phyloP scores from a whole-genome alignment of 2,888 invertebrate genomes.

The Sicus ferrugineus region DNA sequence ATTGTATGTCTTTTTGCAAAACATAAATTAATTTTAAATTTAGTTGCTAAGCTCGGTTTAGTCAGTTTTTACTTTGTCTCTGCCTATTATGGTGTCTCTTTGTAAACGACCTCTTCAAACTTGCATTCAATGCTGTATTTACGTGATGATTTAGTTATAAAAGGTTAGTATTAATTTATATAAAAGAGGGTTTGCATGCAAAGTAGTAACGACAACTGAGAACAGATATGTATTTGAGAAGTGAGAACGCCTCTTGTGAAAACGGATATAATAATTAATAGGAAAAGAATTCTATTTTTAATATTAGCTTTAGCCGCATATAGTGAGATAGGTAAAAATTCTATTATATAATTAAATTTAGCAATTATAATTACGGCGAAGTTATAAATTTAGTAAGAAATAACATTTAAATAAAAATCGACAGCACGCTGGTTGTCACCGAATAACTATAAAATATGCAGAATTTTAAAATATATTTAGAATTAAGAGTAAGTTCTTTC shows the following conservation, averaged over 20 bases:
- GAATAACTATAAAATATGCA: too few species aligned
- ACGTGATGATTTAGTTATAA: slow-evolving; percentile 13
- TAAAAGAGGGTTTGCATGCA: too few species aligned
- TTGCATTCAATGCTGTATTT: not conserved
- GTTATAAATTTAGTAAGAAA: not conserved
- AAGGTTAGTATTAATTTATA: not conserved
- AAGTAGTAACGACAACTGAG: too few species aligned
- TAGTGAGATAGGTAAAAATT: slow-evolving; percentile 12
- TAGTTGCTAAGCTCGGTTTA: slow-evolving; percentile 3
- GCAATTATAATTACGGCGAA: slow-evolving; percentile 12
- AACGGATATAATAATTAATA: too few species aligned
- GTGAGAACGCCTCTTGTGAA: too few species aligned
- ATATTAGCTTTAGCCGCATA: slow-evolving; percentile 27
- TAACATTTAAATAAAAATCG: not conserved
- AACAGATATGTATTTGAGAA: too few species aligned
- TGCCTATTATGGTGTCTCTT: not conserved
- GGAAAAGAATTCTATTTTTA: slow-evolving; percentile 32
- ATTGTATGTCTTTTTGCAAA: not conserved
- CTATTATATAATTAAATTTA: slow-evolving; percentile 23
- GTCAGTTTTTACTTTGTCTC: not conserved
- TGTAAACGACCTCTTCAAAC: not conserved
- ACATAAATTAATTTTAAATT: not conserved
- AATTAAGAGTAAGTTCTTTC: not conserved
- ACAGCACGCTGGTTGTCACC: not conserved
- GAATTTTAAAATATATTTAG: too few species aligned